A percentile compares a stretch with the other conserved stretches of the same genome.
Evolutionary conservation across 2,888 invertebrate genomes (phyloP).

Genomic region (Pediacus dermestoides): DNA sequence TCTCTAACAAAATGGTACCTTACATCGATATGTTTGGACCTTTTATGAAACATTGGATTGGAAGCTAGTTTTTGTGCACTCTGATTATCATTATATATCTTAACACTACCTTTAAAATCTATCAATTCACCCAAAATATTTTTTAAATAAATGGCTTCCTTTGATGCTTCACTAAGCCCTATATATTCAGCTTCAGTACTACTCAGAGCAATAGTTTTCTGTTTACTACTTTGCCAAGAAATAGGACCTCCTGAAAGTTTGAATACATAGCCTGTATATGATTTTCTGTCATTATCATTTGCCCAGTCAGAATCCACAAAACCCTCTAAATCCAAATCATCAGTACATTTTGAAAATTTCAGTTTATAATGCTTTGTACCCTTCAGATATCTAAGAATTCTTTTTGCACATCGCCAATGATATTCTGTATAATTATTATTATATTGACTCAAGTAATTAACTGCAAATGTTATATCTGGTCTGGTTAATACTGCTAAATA

Average conservation of each 20-base stretch:
- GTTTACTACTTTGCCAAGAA: constrained; percentile 19
- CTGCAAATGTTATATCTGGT: constrained; percentile 27
- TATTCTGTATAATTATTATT: constrained; percentile 5
- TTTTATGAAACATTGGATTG: constrained; percentile 26
- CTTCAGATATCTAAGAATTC: constrained; percentile 9
- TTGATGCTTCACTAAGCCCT: constrained; percentile 13
- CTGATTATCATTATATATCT: constrained; percentile 22
- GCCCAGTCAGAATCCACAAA: constrained; percentile 22
- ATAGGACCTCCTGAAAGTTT: constrained; percentile 13
- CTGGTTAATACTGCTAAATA: constrained; percentile 20
- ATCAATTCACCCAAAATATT: constrained; percentile 14
- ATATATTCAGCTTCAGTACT: constrained; percentile 21
- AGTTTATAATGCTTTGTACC: background rate
- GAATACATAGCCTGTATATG: constrained; percentile 21
- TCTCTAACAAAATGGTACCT: constrained; percentile 20
- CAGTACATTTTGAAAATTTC: background rate
- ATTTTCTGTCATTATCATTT: constrained; percentile 15
- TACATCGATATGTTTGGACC: constrained; percentile 25
- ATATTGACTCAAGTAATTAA: constrained; percentile 20
- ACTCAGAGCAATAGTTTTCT: constrained; percentile 17
- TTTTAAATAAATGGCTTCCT: constrained; percentile 15
- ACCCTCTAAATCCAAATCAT: background rate
- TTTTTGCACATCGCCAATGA: constrained; percentile 1
- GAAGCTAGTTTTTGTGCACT: constrained; percentile 26
- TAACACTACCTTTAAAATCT: constrained; percentile 1